Conservation (phyloP, 2,888 invertebrate genomes). For the Scaeva pyrastri region DNA sequence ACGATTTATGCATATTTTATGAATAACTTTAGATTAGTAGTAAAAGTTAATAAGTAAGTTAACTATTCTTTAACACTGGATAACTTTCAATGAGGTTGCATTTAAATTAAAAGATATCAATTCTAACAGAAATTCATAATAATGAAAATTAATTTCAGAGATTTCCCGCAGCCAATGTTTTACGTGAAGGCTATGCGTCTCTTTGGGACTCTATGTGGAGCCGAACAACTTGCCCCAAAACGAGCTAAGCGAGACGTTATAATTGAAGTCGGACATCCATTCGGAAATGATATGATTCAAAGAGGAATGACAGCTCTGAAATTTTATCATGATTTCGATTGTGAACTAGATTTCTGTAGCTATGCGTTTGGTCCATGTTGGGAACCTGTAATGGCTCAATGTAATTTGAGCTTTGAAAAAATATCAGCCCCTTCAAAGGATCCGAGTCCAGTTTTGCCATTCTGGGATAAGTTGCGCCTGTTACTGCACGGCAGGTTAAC, state of each 20-base stretch:
- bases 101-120: no score
- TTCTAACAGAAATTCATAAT: no score
- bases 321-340: constrained; percentile 98
- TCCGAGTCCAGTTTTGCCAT: constrained; percentile 96
- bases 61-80: no score
- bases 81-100: no score
- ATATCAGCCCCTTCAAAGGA: constrained; percentile 94
- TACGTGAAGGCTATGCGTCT: constrained; percentile 92
- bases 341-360: constrained; percentile 94
- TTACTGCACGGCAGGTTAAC: constrained; percentile 96
- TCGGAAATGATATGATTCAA: constrained; percentile 92
- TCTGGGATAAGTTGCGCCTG: constrained; percentile 98
- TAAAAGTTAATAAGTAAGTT: no score
- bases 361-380: constrained; percentile 99
- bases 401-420: constrained; percentile 90
- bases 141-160: no score
- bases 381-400: constrained; percentile 91
- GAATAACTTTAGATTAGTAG: no score
- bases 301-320: constrained; percentile 97
- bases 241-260: constrained; percentile 84
- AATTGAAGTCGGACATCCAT: constrained; percentile 92
- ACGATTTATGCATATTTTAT: not conserved
- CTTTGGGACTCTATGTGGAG: constrained; percentile 95
- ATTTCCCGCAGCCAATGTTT: constrained; percentile 97
- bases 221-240: constrained; percentile 92